Percentiles rank a stretch among this genome's conserved stretches.
phyloP scores from a whole-genome alignment of 2,113 vertebrate species.

The Paramormyrops kingsleyae region DNA sequence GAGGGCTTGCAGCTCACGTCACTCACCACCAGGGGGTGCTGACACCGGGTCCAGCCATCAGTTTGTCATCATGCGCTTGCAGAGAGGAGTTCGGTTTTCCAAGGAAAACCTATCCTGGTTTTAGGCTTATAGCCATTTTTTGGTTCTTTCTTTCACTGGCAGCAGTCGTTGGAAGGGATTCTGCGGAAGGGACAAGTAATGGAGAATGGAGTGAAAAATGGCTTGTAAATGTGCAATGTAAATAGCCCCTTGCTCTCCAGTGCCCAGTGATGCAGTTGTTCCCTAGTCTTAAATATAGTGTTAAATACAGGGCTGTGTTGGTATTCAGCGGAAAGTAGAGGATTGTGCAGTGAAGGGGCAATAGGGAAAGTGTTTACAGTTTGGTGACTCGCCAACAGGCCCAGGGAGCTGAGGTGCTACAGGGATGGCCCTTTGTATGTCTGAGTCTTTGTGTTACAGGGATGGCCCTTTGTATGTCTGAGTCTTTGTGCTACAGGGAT shows the following conservation, averaged over 20 bases:
- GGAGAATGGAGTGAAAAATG: slow-evolving; percentile 29
- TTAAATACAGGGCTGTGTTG: slow-evolving; percentile 32
- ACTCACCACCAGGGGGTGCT: not conserved
- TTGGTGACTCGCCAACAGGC: slow-evolving; percentile 16
- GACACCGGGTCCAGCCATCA: not conserved
- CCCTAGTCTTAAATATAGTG: slow-evolving; percentile 22
- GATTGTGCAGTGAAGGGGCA: not conserved
- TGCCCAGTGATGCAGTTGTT: slow-evolving; percentile 14
- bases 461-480: not conserved
- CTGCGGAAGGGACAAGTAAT: slow-evolving; percentile 25
- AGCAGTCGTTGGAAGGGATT: not conserved
- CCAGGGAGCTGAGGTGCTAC: not conserved
- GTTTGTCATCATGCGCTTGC: not conserved
- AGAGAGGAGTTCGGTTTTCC: not conserved
- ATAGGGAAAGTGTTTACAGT: slow-evolving; percentile 24
- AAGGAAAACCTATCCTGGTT: not conserved
- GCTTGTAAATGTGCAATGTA: slow-evolving; percentile 40
- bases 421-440: not conserved
- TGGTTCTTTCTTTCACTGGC: not conserved
- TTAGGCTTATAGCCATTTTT: not conserved
- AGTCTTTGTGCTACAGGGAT: too few species aligned
- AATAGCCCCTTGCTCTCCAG: slow-evolving; percentile 24
- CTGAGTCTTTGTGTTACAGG: too few species aligned
- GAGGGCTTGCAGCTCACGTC: slow-evolving; percentile 18
- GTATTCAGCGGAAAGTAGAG: slow-evolving; percentile 18